phyloP scores from a whole-genome alignment of 2,888 invertebrate species.

The Syrphus vitripennis region DNA sequence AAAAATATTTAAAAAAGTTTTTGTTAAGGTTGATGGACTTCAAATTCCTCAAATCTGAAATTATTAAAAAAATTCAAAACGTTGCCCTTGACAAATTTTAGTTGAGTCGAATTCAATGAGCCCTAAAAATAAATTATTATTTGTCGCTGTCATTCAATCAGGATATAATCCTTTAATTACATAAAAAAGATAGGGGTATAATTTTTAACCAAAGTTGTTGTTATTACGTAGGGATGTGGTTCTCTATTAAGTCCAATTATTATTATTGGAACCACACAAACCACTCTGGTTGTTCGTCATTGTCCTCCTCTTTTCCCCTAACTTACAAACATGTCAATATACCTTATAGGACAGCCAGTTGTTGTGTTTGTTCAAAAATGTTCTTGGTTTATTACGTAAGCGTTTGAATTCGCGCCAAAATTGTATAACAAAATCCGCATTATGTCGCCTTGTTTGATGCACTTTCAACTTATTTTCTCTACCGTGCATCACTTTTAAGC shows the following conservation, averaged over 20 bases:
- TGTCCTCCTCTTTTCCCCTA: background rate
- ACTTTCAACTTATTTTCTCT: background rate
- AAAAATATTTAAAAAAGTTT: too few species aligned
- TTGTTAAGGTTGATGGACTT: too few species aligned
- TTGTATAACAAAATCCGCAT: constrained; percentile 27
- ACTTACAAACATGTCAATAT: background rate
- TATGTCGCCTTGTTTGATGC: constrained; percentile 66
- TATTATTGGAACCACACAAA: background rate
- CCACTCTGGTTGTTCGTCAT: too few species aligned
- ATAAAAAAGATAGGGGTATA: background rate
- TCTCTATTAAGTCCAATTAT: background rate
- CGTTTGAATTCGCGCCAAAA: constrained; percentile 58
- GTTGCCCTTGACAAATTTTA: too few species aligned
- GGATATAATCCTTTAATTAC: background rate
- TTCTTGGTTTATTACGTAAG: constrained; percentile 12
- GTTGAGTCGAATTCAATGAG: too few species aligned
- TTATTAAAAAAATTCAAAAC: too few species aligned
- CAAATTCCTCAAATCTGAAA: too few species aligned
- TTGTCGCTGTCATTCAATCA: too few species aligned
- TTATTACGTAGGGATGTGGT: background rate
- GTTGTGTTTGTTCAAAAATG: constrained; percentile 1
- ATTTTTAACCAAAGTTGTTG: background rate
- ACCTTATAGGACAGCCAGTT: background rate
- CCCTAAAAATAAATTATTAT: too few species aligned
- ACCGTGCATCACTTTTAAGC: background rate